Evolutionary conservation across 1,140 invertebrate genomes (phyloP), one percentile per base, ranked within the genome.

Genomic region (Oscheius sp.): DNA sequence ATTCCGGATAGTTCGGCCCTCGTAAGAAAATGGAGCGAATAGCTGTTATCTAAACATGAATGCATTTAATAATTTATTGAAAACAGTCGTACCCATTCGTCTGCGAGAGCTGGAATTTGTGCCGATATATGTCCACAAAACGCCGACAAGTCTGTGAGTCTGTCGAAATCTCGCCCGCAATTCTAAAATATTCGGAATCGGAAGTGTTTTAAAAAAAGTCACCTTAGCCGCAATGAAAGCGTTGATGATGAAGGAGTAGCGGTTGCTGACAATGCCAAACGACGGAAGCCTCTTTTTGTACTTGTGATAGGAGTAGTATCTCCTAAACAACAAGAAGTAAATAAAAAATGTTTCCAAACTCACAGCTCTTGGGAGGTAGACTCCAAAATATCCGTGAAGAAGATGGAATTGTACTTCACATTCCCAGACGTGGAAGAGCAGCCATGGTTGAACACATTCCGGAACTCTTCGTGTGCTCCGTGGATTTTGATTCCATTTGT

Each of bases 161-260:
- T 36, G 49, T 74, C 72, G 20, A 68, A 67, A 59, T 74, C 52
- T 2, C 42, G 26, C 1, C 63, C 63, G 15, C 38, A 34, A 32
- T 31, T 4, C 59, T 31, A 18, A 32, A 63, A 63, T 28, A 13
- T 20, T 4, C 13, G 10, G 34, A n/a, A 63, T 63, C 18, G 59
- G 26, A 10, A 7, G 52, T 13, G 34, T 63, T 32, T 4, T 31
- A 23, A 31, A 63, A 20, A 58, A 58, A 23, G 13, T 63, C 28
- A 59, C 34, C 26, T 45, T 26, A 3, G 72, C 72, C n/a, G 58
- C 64, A 15, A 61, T 45, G 29, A 74, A 62, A 15, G 72, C 64
- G 2, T 35, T 42, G 26, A 68, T 58, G 2, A 74, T 65, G 29
- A 74, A 74, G 10, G 72, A 74, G 32, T 74, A 74, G 2, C 72